phyloP scores from a whole-genome alignment of 2,797 vertebrate species.

The Fistularia tabacaria region DNA sequence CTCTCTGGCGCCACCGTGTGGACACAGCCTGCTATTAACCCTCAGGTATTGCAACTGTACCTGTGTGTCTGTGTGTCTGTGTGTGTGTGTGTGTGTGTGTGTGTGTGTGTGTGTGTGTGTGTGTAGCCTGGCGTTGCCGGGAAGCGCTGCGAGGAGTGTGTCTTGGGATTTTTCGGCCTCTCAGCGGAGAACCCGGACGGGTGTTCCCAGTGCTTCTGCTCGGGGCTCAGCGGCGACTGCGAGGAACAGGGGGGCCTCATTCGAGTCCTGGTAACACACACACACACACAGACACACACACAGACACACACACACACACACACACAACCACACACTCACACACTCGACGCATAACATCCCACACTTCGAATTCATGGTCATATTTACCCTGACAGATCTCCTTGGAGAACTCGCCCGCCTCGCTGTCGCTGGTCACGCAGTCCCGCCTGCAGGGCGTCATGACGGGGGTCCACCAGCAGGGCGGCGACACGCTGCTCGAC shows the following conservation, averaged over 20 bases:
- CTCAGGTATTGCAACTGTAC: no score
- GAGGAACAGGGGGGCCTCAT: conserved; percentile 80
- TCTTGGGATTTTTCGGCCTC: conserved; percentile 80
- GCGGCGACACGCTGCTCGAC: conserved; percentile 79
- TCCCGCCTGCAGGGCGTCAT: conserved; percentile 77
- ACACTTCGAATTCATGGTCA: no score
- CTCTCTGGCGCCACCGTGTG: background rate
- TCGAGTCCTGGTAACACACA: conserved; percentile 72
- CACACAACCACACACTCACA: background rate
- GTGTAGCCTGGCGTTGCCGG: conserved; percentile 84
- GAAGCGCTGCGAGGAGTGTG: conserved; percentile 82
- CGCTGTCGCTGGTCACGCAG: conserved; percentile 79
- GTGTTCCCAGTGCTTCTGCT: conserved; percentile 88
- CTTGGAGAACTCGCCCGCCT: conserved; percentile 52
- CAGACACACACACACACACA: background rate
- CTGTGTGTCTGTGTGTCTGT: background rate
- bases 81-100: background rate
- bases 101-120: background rate
- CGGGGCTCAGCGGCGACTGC: conserved; percentile 79
- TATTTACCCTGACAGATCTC: conserved; percentile 67
- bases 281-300: no score
- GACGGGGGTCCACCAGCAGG: conserved; percentile 80
- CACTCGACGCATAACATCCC: no score
- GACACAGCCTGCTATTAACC: background rate
- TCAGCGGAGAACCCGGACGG: conserved; percentile 67